A percentile compares a stretch with the other conserved stretches of the same genome.
Evolutionary conservation across 1,140 invertebrate species (phyloP).

Genomic region (Copidosoma floridanum): DNA sequence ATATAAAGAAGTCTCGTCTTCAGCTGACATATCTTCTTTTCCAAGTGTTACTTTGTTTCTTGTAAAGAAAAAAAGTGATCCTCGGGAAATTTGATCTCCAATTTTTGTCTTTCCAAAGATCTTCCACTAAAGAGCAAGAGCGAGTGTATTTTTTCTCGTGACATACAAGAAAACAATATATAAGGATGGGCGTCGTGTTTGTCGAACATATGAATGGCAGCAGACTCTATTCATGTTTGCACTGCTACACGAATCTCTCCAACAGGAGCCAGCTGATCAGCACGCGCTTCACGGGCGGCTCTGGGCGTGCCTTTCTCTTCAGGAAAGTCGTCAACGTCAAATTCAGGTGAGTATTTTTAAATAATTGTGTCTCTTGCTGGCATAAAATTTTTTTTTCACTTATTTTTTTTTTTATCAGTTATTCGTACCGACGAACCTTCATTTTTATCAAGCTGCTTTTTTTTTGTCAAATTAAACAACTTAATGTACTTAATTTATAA

Average conservation of each 20-base stretch:
- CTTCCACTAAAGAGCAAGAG: neutral
- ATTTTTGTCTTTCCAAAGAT: no score
- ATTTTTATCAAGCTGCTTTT: neutral
- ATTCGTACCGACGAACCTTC: neutral
- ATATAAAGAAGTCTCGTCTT: no score
- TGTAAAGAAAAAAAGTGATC: no score
- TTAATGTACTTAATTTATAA: no score
- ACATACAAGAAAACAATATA: neutral
- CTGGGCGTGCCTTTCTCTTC: conserved; percentile 94
- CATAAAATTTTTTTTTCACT: neutral
- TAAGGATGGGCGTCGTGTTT: conserved; percentile 88
- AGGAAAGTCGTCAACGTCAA: conserved; percentile 89
- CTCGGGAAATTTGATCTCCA: no score
- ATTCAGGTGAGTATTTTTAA: conserved; percentile 64
- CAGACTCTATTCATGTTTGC: conserved; percentile 89
- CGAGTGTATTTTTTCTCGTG: no score
- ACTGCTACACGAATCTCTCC: conserved; percentile 92
- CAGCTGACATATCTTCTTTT: no score
- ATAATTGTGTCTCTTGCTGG: no score
- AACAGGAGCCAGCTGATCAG: conserved; percentile 92
- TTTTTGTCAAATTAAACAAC: no score
- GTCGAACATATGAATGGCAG: conserved; percentile 91
- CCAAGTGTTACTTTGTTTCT: no score
- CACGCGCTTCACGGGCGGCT: conserved; percentile 94
- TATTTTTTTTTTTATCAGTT: neutral